A percentile compares a stretch with the other conserved stretches of the same genome.
Evolutionary conservation across 1,140 invertebrate species (phyloP).

Genomic region (Drosophila micromelanica): DNA sequence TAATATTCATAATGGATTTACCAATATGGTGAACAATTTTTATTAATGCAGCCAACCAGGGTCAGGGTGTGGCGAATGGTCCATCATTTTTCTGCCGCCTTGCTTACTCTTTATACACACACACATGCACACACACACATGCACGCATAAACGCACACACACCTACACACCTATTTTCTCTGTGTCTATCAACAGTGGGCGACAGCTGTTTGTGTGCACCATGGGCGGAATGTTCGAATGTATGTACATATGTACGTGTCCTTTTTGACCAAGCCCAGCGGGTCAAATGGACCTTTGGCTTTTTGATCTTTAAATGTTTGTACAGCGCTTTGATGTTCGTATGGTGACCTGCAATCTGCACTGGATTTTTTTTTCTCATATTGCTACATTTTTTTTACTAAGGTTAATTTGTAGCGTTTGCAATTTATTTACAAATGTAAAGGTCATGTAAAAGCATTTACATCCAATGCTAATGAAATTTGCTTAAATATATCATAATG

Average conservation of each 20-base stretch:
- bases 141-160: too few species aligned
- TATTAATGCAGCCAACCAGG: constrained; percentile 70
- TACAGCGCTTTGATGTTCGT: constrained; percentile 72
- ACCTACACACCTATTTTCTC: not conserved
- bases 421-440: not conserved
- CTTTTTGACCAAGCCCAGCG: constrained; percentile 42
- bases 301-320: constrained; percentile 82
- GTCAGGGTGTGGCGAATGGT: constrained; percentile 24
- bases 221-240: constrained; percentile 38
- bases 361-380: constrained; percentile 19
- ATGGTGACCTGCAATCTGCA: constrained; percentile 54
- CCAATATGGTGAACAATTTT: constrained; percentile 83
- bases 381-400: constrained; percentile 30
- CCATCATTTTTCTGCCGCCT: constrained; percentile 38
- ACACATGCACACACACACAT: too few species aligned
- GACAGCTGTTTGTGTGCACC: constrained; percentile 17
- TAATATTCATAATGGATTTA: constrained; percentile 84
- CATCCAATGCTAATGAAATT: constrained; percentile 24
- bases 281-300: constrained; percentile 74
- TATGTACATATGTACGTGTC: constrained; percentile 9
- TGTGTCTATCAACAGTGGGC: constrained; percentile 43
- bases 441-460: not conserved
- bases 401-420: constrained; percentile 1
- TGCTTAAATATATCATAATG: not conserved
- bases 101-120: too few species aligned